Percentiles rank a stretch among this genome's conserved stretches.
Evolutionary conservation across 1,140 invertebrate species (phyloP).

Genomic region (Drosophila nigrodunni): DNA sequence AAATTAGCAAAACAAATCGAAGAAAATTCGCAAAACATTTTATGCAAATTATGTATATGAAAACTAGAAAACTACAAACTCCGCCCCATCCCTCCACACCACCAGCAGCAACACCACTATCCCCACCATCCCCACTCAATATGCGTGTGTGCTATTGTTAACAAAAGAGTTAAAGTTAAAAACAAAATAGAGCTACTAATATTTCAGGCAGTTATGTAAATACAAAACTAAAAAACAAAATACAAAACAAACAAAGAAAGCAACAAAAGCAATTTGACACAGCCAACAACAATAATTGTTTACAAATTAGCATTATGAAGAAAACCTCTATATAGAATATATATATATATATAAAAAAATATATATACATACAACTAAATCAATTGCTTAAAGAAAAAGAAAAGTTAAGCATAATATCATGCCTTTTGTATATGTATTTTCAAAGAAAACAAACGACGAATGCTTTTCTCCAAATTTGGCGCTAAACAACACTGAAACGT

Average conservation of each 20-base stretch:
- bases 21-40: constrained; percentile 13
- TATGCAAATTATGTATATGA: constrained; percentile 36
- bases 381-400: constrained; percentile 2
- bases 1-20: constrained; percentile 28
- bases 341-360: constrained; percentile 11
- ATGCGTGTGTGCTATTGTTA: constrained; percentile 73
- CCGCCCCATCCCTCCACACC: background rate
- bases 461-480: background rate
- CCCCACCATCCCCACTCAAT: constrained; percentile 6
- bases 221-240: constrained; percentile 20
- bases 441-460: background rate
- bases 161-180: constrained; percentile 28
- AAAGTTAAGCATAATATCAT: constrained; percentile 21
- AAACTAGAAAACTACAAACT: background rate
- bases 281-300: constrained; percentile 45
- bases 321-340: constrained; percentile 13
- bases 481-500: constrained; percentile 6
- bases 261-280: constrained; percentile 46
- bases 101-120: constrained; percentile 21
- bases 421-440: constrained; percentile 31
- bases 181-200: constrained; percentile 20
- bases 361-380: constrained; percentile 21
- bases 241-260: constrained; percentile 24
- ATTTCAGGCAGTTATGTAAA: constrained; percentile 42
- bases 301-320: constrained; percentile 30